Conservation (phyloP, 2,888 invertebrate species). For the Papilio elwesi region DNA sequence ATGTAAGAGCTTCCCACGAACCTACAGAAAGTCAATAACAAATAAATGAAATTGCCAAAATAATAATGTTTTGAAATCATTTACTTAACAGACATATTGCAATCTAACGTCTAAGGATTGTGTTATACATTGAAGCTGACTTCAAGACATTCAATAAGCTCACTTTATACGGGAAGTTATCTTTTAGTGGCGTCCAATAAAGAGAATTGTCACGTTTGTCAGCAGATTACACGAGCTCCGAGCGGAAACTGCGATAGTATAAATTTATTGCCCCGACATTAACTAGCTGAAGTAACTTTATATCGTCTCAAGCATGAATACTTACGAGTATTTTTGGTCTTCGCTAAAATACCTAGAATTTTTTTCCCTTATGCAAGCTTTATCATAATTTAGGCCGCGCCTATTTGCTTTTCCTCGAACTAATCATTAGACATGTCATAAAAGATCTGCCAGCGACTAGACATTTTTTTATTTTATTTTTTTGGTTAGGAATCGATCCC, state of each 20-base stretch:
- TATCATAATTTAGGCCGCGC: neutral
- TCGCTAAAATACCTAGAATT: too few relatives aligned
- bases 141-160: neutral
- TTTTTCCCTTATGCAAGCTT: too few relatives aligned
- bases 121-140: neutral
- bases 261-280: slow-evolving; percentile 16
- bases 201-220: slow-evolving; percentile 31
- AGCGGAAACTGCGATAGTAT: slow-evolving; percentile 15
- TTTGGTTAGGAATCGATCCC: neutral
- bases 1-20: too few relatives aligned
- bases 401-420: too few relatives aligned
- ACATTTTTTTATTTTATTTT: slow-evolving; percentile 2
- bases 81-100: neutral
- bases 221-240: slow-evolving; percentile 25
- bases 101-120: neutral
- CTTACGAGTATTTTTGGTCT: neutral
- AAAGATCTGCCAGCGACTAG: neutral
- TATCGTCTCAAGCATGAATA: neutral
- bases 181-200: slow-evolving; percentile 26
- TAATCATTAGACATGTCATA: too few relatives aligned
- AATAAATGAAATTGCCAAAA: too few relatives aligned
- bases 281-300: slow-evolving; percentile 4
- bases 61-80: too few relatives aligned
- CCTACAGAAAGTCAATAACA: too few relatives aligned
- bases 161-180: slow-evolving; percentile 20